Conservation (phyloP, 1,140 invertebrate species). For the Halesus radiatus region DNA sequence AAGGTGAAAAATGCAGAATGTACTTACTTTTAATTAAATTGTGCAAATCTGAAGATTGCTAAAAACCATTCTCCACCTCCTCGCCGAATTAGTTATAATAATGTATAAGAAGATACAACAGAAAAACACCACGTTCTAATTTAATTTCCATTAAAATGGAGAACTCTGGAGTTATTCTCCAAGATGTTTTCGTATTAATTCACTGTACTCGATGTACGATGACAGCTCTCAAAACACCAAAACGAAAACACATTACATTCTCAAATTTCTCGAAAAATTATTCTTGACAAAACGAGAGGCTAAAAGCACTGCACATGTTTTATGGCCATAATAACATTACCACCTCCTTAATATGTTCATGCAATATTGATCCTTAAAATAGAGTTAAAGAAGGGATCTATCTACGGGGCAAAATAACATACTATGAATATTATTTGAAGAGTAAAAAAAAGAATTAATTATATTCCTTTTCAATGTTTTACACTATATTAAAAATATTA, state of each 20-base stretch:
- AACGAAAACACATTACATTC: not conserved
- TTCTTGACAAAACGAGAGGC: not conserved
- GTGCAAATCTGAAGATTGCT: not conserved
- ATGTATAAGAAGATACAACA: not conserved
- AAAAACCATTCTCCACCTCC: slow-evolving; percentile 1
- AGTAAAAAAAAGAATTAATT: too few relatives aligned
- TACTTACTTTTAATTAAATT: slow-evolving; percentile 22
- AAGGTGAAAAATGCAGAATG: slow-evolving; percentile 5
- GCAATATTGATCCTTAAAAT: too few relatives aligned
- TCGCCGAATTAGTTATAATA: not conserved
- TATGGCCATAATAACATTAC: too few relatives aligned
- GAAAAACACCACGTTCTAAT: slow-evolving; percentile 9
- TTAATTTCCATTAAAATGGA: not conserved
- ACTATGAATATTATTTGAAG: too few relatives aligned
- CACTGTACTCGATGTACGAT: not conserved
- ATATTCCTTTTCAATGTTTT: too few relatives aligned
- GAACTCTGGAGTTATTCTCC: not conserved
- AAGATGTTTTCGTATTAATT: not conserved
- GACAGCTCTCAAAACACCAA: slow-evolving; percentile 4
- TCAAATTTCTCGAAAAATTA: not conserved
- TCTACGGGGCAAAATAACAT: too few relatives aligned
- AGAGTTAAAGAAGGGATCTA: too few relatives aligned
- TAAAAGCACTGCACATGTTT: too few relatives aligned
- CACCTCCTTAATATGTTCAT: too few relatives aligned
- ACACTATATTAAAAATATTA: too few relatives aligned